Base-by-base conservation (phyloP, 2,888 invertebrate genomes). In the Clitarchus hookeri region DNA sequence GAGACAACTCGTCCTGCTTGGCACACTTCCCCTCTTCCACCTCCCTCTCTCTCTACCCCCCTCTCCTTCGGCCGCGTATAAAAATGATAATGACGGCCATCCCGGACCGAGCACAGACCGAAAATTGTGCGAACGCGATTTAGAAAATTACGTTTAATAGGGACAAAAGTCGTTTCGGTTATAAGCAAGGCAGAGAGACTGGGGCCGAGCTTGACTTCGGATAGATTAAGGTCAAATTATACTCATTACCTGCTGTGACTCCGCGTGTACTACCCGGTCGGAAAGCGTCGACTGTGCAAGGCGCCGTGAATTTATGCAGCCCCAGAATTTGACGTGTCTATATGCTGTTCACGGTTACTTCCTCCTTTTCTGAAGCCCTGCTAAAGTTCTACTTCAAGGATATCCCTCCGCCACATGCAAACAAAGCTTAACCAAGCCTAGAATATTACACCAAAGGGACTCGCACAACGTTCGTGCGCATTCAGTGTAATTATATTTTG, bases 41-140 rank as follows among this genome's bases (percentile, higher is more conserved):
- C 65, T 3, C 12, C 8, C 53, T 1, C 65, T 65, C 8, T 8
- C n/a, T n/a, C 65, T 23, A 6, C 65, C 65, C 23, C 65, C 19
- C 23, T 6, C 8, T 8, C 8, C 0, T 9, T 1, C 0, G 11
- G 12, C 19, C 65, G 65, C 11, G 79, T 86, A 86, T 86, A 86
- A 84, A 86, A 86, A 86, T 86, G 83, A 86, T 86, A 86, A 86
- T 86, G 65, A 86, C 84, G 53, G 77, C 54, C 77, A 54, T 84
- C 44, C 27, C 82, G 44, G 44, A 26, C 82, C 36, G 36, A 13
- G 82, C 82, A 82, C 36, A 82, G 86, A 84, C 86, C 86, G 84
- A 86, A 86, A 86, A 86, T 85, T 86, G 86, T 84, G 86, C 86
- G 86, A 86, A 85, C 83, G 84, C 86, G 86, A 85, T 86, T 86